phyloP scores from a whole-genome alignment of 2,113 vertebrate genomes.

The Epinephelus moara region DNA sequence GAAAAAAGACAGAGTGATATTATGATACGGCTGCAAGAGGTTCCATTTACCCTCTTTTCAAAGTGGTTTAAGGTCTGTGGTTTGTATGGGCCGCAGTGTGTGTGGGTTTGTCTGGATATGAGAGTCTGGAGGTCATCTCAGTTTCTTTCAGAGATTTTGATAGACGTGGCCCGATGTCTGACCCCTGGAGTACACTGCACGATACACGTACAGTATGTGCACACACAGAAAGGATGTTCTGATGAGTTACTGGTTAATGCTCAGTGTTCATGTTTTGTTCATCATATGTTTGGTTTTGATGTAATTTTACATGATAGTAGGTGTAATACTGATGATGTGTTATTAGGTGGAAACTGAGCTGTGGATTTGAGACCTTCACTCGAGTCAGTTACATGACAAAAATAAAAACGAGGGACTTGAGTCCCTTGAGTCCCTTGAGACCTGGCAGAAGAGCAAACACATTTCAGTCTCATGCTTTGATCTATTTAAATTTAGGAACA shows the following conservation, averaged over 20 bases:
- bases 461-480: not conserved
- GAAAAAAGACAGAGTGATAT: slow-evolving; percentile 42
- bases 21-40: slow-evolving; percentile 36
- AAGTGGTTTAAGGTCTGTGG: slow-evolving; percentile 40
- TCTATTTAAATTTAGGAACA: not conserved
- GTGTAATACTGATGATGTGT: not conserved
- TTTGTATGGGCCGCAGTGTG: not conserved
- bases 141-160: slow-evolving; percentile 6
- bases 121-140: slow-evolving; percentile 8
- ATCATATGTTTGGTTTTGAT: not conserved
- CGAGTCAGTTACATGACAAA: not conserved
- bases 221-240: not conserved
- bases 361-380: not conserved
- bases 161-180: not conserved
- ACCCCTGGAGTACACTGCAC: not conserved
- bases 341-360: not conserved
- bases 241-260: not conserved
- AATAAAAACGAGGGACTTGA: not conserved
- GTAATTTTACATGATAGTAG: not conserved
- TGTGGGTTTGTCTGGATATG: slow-evolving; percentile 31
- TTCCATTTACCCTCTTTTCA: slow-evolving; percentile 48
- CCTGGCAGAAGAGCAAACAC: not conserved
- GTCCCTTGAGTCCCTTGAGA: not conserved
- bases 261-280: not conserved
- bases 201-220: too few relatives aligned